Conservation (phyloP, 2,113 vertebrate species). For the Dolichotis patagonum region DNA sequence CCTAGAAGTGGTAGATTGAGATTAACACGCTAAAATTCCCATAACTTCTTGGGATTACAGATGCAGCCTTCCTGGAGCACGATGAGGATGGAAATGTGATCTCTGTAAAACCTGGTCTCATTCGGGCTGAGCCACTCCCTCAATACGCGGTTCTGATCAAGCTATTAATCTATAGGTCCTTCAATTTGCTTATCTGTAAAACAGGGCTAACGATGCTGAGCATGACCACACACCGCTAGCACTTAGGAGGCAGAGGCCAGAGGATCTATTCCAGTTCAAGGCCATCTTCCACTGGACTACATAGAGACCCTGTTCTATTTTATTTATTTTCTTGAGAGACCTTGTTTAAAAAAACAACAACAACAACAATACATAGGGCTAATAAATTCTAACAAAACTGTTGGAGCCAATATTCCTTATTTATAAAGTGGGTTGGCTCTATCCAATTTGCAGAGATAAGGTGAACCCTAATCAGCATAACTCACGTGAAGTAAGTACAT, state of each 20-base stretch:
- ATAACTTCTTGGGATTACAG: no score
- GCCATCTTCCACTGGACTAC: neutral
- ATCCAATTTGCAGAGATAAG: neutral
- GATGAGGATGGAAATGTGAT: no score
- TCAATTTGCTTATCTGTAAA: neutral
- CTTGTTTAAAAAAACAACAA: neutral
- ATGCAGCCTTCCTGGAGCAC: no score
- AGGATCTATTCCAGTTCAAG: neutral
- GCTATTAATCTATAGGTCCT: neutral
- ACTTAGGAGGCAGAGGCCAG: neutral
- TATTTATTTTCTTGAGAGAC: neutral
- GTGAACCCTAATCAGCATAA: neutral
- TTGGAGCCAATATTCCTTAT: slow-evolving; percentile 25
- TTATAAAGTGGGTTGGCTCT: neutral
- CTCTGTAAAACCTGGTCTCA: neutral
- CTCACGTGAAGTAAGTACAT: neutral
- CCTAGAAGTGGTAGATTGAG: no score
- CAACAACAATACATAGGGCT: no score
- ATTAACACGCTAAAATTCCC: no score
- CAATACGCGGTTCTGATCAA: neutral
- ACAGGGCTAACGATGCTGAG: neutral
- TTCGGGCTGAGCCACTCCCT: neutral
- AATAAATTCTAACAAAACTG: slow-evolving; percentile 8
- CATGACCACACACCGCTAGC: neutral
- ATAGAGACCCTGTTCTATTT: neutral